These are phyloP conservation scores for Borostomias antarcticus DNA, from an alignment of 2,797 vertebrate genomes.

Conservation along the genomic window DNA sequence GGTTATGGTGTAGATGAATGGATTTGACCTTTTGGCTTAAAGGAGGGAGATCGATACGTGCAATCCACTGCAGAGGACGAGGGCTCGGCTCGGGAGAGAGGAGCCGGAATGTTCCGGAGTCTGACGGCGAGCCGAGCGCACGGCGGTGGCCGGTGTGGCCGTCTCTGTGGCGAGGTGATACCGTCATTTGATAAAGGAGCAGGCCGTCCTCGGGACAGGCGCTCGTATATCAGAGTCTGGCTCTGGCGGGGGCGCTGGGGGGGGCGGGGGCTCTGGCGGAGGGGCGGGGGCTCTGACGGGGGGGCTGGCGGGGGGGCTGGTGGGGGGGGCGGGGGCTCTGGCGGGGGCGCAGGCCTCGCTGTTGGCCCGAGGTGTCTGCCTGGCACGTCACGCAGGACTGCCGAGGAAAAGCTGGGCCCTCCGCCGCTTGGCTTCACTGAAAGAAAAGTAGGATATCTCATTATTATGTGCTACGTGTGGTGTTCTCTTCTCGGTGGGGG, in stretches of 20 bases:
- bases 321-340: too few relatives aligned
- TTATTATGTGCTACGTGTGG: neutral
- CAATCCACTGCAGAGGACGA: neutral
- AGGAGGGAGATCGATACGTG: slow-evolving; percentile 2
- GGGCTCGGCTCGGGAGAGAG: neutral
- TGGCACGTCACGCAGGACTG: neutral
- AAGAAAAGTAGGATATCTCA: neutral
- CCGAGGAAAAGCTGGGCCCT: neutral
- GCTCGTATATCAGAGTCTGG: slow-evolving; percentile 1
- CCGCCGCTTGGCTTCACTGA: neutral
- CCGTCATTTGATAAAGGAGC: neutral
- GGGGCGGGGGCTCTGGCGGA: too few relatives aligned
- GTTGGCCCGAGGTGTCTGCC: neutral
- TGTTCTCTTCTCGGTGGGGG: too few relatives aligned
- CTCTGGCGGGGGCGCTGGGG: neutral
- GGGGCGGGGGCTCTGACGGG: too few relatives aligned
- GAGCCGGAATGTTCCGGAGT: neutral
- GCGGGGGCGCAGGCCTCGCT: neutral
- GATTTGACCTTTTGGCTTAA: neutral
- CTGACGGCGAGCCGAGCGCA: neutral
- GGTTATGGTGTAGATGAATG: neutral
- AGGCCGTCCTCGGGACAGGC: neutral
- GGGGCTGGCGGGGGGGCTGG: too few relatives aligned
- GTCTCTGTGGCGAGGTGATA: neutral
- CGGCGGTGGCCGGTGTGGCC: neutral